A percentile compares a stretch with the other conserved stretches of the same genome.
Conservation (phyloP, 2,113 vertebrate species). For the Protobothrops flavoviridis region DNA sequence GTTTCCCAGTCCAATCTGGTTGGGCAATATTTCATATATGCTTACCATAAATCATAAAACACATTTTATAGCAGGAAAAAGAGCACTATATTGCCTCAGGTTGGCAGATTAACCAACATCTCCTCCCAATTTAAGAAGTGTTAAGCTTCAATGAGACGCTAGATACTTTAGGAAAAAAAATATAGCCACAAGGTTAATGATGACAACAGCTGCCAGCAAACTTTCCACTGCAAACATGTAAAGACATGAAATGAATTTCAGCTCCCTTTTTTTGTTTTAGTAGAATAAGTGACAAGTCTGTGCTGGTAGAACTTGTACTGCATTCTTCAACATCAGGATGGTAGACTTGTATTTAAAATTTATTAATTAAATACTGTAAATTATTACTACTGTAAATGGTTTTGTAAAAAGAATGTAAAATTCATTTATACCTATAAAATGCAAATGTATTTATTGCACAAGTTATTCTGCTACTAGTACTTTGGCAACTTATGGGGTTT, state of each 20-base stretch:
- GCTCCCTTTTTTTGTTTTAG: slow-evolving; percentile 73
- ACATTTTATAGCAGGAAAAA: slow-evolving; percentile 64
- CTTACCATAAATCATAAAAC: slow-evolving; percentile 57
- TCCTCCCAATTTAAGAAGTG: slow-evolving; percentile 79
- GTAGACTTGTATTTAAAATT: slow-evolving; percentile 57
- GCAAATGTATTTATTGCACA: neutral
- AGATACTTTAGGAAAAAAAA: slow-evolving; percentile 79
- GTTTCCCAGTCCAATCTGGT: neutral
- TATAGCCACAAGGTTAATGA: slow-evolving; percentile 81
- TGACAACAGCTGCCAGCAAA: slow-evolving; percentile 81
- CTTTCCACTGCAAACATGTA: slow-evolving; percentile 77
- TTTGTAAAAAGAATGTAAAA: slow-evolving; percentile 19
- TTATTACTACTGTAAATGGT: slow-evolving; percentile 49
- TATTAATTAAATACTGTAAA: slow-evolving; percentile 51
- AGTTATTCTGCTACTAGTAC: neutral
- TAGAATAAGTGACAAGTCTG: slow-evolving; percentile 79
- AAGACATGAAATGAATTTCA: slow-evolving; percentile 77
- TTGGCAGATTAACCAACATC: slow-evolving; percentile 71
- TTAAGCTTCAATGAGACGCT: slow-evolving; percentile 75
- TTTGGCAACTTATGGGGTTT: neutral
- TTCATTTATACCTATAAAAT: neutral
- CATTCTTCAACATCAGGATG: slow-evolving; percentile 78
- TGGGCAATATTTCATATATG: neutral
- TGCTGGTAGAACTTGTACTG: slow-evolving; percentile 71
- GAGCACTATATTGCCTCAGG: slow-evolving; percentile 75